Base-by-base conservation (phyloP, 2,888 invertebrate species). In the Deroplatys truncata region DNA sequence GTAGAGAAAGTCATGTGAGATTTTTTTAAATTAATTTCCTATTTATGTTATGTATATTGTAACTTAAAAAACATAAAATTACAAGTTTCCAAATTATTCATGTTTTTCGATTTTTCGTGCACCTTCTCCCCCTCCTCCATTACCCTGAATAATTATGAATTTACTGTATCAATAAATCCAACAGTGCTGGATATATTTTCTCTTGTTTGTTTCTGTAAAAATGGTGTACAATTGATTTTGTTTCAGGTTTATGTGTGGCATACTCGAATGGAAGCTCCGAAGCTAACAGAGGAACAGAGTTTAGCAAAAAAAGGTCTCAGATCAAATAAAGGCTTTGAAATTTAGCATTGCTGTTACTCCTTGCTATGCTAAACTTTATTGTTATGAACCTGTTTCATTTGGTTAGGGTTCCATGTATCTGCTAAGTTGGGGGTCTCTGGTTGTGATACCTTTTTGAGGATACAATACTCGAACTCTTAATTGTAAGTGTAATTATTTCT, bases 191-290 rank as follows among this genome's bases (percentile, higher is more conserved):
- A n/a, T n/a, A n/a, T n/a, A 88, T 25, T 88, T 89, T 85, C 87
- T 3, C 56, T n/a, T 88, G 15, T 84, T 84, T 82, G 43, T 72
- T 82, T 0, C 29, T 90, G 82, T 87, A 85, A 31, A 90, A 88
- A 25, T 89, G 85, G 89, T 88, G 82, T 28, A 29, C 89, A 86
- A 72, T 49, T 88, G 28, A 28, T 83, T 90, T 85, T 90, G 86
- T 85, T 88, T 31, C 91, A 96, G 96, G 97, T 99, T n/a, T 96
- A 98, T 91, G 99, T 99, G 0, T 99, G 99, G 99, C 99, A 99
- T 93, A 99, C 99, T 5, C 95, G 99, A 92, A 99, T 99, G 0
- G 98, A 99, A 93, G 96, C 96, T 92, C 97, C 98, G 0, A 96
- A 96, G 86, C 94, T 99, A 89, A 95, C 95, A 92, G 94, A 97